phyloP scores from a whole-genome alignment of 2,113 vertebrate species.

The Takifugu bimaculatus region DNA sequence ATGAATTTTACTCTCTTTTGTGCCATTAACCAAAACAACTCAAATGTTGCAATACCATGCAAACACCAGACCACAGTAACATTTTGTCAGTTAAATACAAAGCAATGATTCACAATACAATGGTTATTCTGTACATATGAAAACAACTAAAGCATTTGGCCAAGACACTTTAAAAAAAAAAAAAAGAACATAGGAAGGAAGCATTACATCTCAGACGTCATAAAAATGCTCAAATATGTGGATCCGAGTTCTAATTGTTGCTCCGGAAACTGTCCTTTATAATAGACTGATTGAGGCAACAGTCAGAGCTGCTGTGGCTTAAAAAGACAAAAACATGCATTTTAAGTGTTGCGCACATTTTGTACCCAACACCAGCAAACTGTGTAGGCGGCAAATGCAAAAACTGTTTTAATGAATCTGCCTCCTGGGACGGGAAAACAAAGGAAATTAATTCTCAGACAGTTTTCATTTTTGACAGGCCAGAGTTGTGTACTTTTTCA shows the following conservation, averaged over 20 bases:
- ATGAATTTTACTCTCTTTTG: no score
- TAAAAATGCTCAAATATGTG: slow-evolving; percentile 7
- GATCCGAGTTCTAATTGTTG: neutral
- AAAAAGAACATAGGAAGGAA: neutral
- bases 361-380: slow-evolving; percentile 10
- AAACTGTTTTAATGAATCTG: slow-evolving; percentile 6
- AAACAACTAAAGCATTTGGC: slow-evolving; percentile 34
- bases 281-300: no score
- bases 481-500: neutral
- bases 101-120: slow-evolving; percentile 21
- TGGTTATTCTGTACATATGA: slow-evolving; percentile 63
- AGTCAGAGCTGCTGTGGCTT: neutral
- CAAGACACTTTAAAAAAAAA: neutral
- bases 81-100: slow-evolving; percentile 47
- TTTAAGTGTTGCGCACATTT: neutral
- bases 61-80: slow-evolving; percentile 22
- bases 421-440: slow-evolving; percentile 17
- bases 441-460: slow-evolving; percentile 11
- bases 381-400: slow-evolving; percentile 5
- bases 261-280: neutral
- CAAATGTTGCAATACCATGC: slow-evolving; percentile 39
- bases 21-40: slow-evolving; percentile 8
- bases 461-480: neutral
- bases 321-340: slow-evolving; percentile 7
- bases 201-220: neutral